Conservation (phyloP, 64 coral and sea anemone species). For the Pachyseris speciosa region DNA sequence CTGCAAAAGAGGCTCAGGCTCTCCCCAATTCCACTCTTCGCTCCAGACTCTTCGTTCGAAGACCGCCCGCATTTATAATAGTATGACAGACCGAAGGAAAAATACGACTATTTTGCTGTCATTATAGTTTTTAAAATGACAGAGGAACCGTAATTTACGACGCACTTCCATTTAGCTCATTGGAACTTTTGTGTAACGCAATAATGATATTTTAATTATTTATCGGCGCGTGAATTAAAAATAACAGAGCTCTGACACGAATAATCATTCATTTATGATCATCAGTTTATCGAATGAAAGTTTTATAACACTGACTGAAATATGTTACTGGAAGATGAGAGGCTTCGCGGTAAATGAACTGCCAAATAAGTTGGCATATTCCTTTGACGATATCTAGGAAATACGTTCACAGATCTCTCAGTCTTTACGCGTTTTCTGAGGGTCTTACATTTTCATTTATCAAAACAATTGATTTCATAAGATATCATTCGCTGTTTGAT, state of each 20-base stretch:
- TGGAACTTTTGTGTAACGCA: not conserved
- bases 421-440: no score
- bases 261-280: slow-evolving; percentile 47
- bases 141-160: not conserved
- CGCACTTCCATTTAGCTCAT: not conserved
- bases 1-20: no score
- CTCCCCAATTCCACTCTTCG: no score
- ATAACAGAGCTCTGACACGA: slow-evolving; percentile 2
- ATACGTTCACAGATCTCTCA: not conserved
- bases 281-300: slow-evolving; percentile 11
- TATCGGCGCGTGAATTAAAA: not conserved
- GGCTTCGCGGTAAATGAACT: not conserved
- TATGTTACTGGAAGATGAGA: not conserved
- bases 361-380: not conserved
- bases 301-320: slow-evolving; percentile 23
- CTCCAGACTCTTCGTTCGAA: no score
- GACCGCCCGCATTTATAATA: no score
- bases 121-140: no score
- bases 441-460: no score
- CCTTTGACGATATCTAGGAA: not conserved
- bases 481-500: no score
- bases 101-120: no score
- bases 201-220: slow-evolving; percentile 10
- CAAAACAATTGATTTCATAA: no score
- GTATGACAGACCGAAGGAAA: no score